Base-by-base conservation (phyloP, 2,113 vertebrate genomes). In the Crotophaga sulcirostris region DNA sequence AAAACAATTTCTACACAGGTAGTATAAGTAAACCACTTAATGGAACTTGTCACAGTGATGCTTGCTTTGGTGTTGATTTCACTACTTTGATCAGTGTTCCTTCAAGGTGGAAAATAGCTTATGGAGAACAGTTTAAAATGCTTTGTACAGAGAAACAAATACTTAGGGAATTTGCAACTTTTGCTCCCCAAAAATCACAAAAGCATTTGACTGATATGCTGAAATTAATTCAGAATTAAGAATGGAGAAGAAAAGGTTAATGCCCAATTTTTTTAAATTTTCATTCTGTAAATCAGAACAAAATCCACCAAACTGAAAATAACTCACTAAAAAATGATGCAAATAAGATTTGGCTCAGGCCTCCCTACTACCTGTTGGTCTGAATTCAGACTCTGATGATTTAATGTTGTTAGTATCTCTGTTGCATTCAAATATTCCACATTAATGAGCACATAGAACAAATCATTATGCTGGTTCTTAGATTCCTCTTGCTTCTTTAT, bases 291-390 rank as follows among this genome's bases (percentile, higher is more conserved):
- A 55, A 78, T 58, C 28, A 94, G n/a, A 79, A 77, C 8, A 85
- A 78, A 92, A 63, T 64, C 13, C 11, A 68, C 8, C 44, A 40
- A 75, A 54, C 3, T n/a, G 25, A 85, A 87, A 91, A 68, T 64
- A 75, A 38, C 4, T 7, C 10, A 36, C 9, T 38, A 3, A 80
- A 67, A 73, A 51, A 17, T 3, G 0, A 25, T 8, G 3, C 6
- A 40, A 60, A 23, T 40, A 77, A 63, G 5, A 47, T 67, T 59
- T 31, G 6, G 11, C 18, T 68, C 34, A 59, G 44, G 12, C 21
- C 2, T 55, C 24, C 15, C 13, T 49, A 2, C 49, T 74, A 42
- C 13, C 19, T 73, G 13, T 54, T 58, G 17, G 9, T 42, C 18
- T 88, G 52, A 38, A 12, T 40, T 91, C 34, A 56, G 20, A 55